phyloP scores from a whole-genome alignment of 64 coral and sea anemone species.

The Stichodactyla helianthus region DNA sequence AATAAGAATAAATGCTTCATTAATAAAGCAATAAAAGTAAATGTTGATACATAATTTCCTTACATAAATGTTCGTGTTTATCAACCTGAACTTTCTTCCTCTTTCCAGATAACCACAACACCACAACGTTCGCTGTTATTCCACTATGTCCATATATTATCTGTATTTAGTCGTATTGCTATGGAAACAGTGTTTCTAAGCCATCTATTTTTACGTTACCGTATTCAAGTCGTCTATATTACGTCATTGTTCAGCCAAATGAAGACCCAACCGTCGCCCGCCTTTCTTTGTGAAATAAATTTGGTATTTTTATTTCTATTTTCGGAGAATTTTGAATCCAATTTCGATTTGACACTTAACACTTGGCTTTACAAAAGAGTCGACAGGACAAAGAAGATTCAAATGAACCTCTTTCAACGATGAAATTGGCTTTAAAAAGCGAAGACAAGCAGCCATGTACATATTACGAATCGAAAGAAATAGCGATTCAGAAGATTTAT shows the following conservation, averaged over 20 bases:
- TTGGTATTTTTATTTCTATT: background rate
- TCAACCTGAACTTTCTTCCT: too few species aligned
- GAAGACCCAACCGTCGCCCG: background rate
- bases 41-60: too few species aligned
- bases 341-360: background rate
- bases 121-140: background rate
- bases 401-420: background rate
- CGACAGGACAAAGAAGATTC: background rate
- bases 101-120: too few species aligned
- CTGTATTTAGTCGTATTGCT: background rate
- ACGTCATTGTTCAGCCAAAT: background rate
- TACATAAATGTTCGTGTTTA: too few species aligned
- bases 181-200: background rate
- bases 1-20: too few species aligned
- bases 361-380: background rate
- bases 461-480: background rate
- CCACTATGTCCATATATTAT: background rate
- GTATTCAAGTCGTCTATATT: background rate
- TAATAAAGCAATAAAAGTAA: too few species aligned
- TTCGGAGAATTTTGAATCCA: background rate
- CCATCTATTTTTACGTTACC: background rate
- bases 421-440: background rate
- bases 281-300: background rate
- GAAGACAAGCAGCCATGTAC: background rate
- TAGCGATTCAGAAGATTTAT: background rate